Evolutionary conservation across 2,888 invertebrate species (phyloP), one percentile per base, ranked within the genome.

Genomic region (Cryptocephalus primarius): DNA sequence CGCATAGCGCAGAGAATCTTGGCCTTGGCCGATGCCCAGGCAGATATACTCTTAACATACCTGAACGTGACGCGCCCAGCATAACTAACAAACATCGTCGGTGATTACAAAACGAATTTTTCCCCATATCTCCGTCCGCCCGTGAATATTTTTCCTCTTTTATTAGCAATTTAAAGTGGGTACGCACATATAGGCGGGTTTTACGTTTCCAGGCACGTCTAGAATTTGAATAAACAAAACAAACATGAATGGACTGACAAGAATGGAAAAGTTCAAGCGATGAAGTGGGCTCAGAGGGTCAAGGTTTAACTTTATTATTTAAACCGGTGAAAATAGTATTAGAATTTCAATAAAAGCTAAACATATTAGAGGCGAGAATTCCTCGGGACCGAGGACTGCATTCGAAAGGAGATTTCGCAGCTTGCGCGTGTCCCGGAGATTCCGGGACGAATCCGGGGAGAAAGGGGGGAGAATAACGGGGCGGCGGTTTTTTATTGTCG

Each of bases 21-120:
- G 22, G 22, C 22, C 22, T 22, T 22, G 22, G 22, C 22, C 22
- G 22, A 22, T 22, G 22, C 22, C 2, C 22, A 22, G 22, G 22
- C 22, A 22, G 22, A 22, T 22, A 22, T 22, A 22, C 22, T 22
- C 22, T 22, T 22, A 22, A 48, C 53, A 53, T 51, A 47, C 51
- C 48, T 51, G 44, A 33, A 34, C 39, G 40, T 33, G 43, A 48
- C 45, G 51, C 48, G 42, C 46, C 43, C 48, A 39, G 48, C 53
- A 45, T 51, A 42, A 48, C 51, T 22, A 53, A 51, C 51, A 46
- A 48, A 39, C 34, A 14, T 33, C 38, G 42, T 42, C 38, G 45
- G 45, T 42, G 36, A 42, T 40, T 42, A 40, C 34, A 14, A 40
- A 40, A 40, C 45, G 22, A 34, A 36, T 43, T 31, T 33, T 22